Evolutionary conservation across 2,888 invertebrate species (phyloP), one percentile per base, ranked within the genome.

Genomic region (Pimpla rufipes): DNA sequence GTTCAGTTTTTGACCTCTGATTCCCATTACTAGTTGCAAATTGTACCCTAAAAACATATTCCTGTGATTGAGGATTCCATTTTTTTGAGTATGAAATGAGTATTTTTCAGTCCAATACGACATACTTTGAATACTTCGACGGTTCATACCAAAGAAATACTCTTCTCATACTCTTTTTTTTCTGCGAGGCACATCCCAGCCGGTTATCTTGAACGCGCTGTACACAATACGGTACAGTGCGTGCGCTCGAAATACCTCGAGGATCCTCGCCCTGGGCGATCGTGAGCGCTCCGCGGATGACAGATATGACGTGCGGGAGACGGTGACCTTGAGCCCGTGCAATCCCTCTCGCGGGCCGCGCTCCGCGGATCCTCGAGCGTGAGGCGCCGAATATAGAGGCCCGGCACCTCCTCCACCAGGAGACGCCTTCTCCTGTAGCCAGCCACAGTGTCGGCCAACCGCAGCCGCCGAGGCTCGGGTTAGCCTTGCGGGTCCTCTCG

Each of bases 391-490:
- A 92, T 92, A 85, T 91, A 91, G 59, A 92, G 91, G 77, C 92
- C 92, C 79, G 92, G 92, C 88, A 92, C 92, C 89, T 92, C 92
- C 90, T 92, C 92, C 88, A 87, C 91, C 78, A 92, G 88, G 87
- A 89, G 91, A 88, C 90, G 89, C 88, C 91, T 89, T 84, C 91
- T 91, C 86, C 90, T 86, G 89, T 90, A 90, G 85, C 91, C 90
- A 90, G 92, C 92, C 92, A 92, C 91, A 88, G 88, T 91, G 88
- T 77, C 52, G 57, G 75, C 50, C 47, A 62, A 29, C 68, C 29
- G 35, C 29, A 45, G 62, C 52, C 79, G 29, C 29, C 74, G 18
- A 76, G 55, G 42, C 78, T 73, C 47, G 23, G 45, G 66, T 77
- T 47, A 35, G 10, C 45, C 67, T 62, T 70, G 23, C 35, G 74